phyloP scores from a whole-genome alignment of 2,113 vertebrate genomes.

The Odobenus rosmarus region DNA sequence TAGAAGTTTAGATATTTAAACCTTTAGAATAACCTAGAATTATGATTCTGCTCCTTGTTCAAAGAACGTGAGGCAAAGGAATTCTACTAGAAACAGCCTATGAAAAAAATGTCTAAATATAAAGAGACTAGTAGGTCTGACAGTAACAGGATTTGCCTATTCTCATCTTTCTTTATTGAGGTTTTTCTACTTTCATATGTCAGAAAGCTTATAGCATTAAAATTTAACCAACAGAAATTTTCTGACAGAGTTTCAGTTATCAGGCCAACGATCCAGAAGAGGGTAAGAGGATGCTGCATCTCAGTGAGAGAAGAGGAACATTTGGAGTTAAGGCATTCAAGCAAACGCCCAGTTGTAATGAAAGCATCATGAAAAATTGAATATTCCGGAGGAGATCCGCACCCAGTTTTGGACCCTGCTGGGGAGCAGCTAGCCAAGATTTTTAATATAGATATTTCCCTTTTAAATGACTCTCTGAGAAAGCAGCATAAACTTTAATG shows the following conservation, averaged over 20 bases:
- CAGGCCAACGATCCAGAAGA: conserved; percentile 47
- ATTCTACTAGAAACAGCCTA: conserved; percentile 51
- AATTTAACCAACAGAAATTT: conserved; percentile 60
- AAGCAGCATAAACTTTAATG: not conserved
- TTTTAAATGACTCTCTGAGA: not conserved
- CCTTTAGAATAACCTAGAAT: not conserved
- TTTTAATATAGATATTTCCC: conserved; percentile 47
- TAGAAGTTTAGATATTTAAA: conserved; percentile 43
- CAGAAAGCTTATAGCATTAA: conserved; percentile 34
- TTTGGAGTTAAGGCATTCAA: conserved; percentile 35
- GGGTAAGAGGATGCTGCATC: not conserved
- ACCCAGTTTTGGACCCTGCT: not conserved
- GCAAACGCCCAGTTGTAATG: conserved; percentile 28
- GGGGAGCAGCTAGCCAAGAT: conserved; percentile 54
- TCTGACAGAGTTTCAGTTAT: conserved; percentile 43
- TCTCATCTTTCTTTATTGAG: conserved; percentile 43
- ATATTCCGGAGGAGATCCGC: conserved; percentile 6
- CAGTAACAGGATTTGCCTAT: conserved; percentile 36
- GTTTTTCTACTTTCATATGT: conserved; percentile 43
- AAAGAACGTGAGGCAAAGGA: conserved; percentile 34
- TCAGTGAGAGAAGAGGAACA: not conserved
- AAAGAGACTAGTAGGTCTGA: conserved; percentile 54
- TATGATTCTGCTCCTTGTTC: conserved; percentile 38
- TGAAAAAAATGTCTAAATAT: conserved; percentile 50
- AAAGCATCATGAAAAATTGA: conserved; percentile 62